These are phyloP conservation scores for Vidua macroura DNA, from an alignment of 2,113 vertebrate genomes.

Conservation along the genomic window DNA sequence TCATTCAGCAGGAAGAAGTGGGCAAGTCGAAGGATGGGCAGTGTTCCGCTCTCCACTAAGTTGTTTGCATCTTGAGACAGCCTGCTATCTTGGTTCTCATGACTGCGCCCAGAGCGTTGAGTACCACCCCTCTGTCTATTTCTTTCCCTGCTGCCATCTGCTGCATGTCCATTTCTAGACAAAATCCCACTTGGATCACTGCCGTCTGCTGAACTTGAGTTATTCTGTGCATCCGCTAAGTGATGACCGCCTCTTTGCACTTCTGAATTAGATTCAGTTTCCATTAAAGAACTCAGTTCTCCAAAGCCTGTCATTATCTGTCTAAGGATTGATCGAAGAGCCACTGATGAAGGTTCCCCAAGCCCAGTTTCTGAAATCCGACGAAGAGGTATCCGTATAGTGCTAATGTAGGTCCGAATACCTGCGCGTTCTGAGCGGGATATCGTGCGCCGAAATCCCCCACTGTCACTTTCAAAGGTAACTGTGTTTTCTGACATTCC, in stretches of 20 bases:
- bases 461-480: slow-evolving; percentile 89
- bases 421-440: slow-evolving; percentile 88
- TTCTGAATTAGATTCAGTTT: slow-evolving; percentile 86
- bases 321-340: slow-evolving; percentile 88
- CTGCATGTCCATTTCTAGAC: slow-evolving; percentile 24
- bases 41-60: slow-evolving; percentile 85
- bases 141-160: slow-evolving; percentile 42
- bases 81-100: slow-evolving; percentile 54
- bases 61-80: slow-evolving; percentile 80
- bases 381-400: slow-evolving; percentile 87
- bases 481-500: slow-evolving; percentile 87
- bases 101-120: background rate
- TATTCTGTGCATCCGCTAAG: background rate
- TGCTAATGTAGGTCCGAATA: slow-evolving; percentile 90
- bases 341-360: slow-evolving; percentile 87
- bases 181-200: slow-evolving; percentile 23
- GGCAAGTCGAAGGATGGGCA: slow-evolving; percentile 89
- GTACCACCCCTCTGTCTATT: background rate
- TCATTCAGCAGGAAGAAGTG: slow-evolving; percentile 93
- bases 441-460: slow-evolving; percentile 88
- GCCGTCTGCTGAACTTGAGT: background rate
- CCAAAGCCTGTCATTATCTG: slow-evolving; percentile 96
- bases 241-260: slow-evolving; percentile 47
- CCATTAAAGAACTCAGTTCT: slow-evolving; percentile 91
- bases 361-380: slow-evolving; percentile 88